Evolutionary conservation across 2,888 invertebrate genomes (phyloP).

Genomic region (Pharmacophagus antenor): DNA sequence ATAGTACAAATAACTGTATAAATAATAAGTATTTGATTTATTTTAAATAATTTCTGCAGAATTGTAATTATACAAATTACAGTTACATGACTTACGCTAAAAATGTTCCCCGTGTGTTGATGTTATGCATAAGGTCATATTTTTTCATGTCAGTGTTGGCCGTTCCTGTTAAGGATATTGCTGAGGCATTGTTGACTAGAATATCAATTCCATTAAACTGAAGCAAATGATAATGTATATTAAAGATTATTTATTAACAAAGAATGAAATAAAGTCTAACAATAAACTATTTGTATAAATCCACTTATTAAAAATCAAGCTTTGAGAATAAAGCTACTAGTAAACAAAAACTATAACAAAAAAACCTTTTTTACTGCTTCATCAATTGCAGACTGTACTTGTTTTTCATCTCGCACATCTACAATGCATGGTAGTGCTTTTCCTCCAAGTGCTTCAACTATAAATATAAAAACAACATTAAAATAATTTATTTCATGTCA

Average conservation of each 20-base stretch:
- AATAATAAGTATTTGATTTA: too few species aligned
- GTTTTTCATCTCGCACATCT: conserved; percentile 91
- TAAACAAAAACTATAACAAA: not conserved
- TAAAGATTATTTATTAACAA: not conserved
- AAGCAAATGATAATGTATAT: not conserved
- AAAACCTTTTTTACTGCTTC: conserved; percentile 84
- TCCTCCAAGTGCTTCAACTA: conserved; percentile 93
- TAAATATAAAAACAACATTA: conserved; percentile 37
- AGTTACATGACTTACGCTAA: conserved; percentile 86
- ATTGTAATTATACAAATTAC: not conserved
- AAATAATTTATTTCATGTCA: not conserved
- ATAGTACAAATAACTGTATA: too few species aligned
- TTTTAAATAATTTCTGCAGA: not conserved
- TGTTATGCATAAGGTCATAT: conserved; percentile 97
- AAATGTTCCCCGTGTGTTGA: conserved; percentile 97
- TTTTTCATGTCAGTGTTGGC: conserved; percentile 94
- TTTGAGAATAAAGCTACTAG: not conserved
- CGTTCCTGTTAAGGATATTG: conserved; percentile 92
- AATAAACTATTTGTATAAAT: not conserved
- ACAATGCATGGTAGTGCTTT: conserved; percentile 92
- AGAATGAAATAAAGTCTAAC: not conserved
- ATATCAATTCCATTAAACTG: conserved; percentile 97
- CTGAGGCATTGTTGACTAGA: conserved; percentile 97
- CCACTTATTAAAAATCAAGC: not conserved
- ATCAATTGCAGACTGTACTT: conserved; percentile 86